Conservation (phyloP, 2,797 vertebrate genomes). For the Trichosurus vulpecula region DNA sequence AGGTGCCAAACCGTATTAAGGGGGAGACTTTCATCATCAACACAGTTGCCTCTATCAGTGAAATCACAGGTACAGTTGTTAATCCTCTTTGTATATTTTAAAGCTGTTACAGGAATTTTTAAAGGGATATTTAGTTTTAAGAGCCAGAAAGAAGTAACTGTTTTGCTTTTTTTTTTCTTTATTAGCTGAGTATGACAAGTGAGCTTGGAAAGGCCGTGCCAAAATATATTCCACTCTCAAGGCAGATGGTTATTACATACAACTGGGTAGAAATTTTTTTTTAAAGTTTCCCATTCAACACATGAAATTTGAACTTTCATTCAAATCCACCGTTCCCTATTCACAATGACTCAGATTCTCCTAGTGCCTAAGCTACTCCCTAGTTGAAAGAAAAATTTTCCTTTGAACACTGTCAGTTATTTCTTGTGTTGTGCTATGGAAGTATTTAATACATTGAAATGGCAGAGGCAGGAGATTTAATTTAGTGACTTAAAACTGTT, state of each 20-base stretch:
- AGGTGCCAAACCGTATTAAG: neutral
- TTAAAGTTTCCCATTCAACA: neutral
- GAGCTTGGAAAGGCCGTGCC: conserved; percentile 33
- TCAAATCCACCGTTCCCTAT: conserved; percentile 22
- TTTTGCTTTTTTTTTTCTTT: neutral
- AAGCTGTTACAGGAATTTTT: conserved; percentile 33
- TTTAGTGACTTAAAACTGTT: neutral
- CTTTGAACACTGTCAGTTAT: conserved; percentile 30
- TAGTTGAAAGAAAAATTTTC: neutral
- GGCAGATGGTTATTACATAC: conserved; percentile 53
- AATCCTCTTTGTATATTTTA: neutral
- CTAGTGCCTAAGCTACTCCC: conserved; percentile 5
- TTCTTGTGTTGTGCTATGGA: neutral
- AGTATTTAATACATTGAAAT: neutral
- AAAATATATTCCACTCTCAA: conserved; percentile 30
- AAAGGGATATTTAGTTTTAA: conserved; percentile 11
- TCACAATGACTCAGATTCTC: neutral
- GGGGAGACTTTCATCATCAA: neutral
- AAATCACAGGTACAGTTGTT: neutral
- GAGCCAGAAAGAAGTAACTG: neutral
- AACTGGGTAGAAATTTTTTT: neutral
- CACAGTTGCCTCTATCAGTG: neutral
- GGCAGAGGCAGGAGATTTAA: neutral
- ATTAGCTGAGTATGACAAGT: conserved; percentile 47
- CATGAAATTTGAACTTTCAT: conserved; percentile 26